Conservation (phyloP, 2,797 vertebrate genomes). For the Psittacula derbiana region DNA sequence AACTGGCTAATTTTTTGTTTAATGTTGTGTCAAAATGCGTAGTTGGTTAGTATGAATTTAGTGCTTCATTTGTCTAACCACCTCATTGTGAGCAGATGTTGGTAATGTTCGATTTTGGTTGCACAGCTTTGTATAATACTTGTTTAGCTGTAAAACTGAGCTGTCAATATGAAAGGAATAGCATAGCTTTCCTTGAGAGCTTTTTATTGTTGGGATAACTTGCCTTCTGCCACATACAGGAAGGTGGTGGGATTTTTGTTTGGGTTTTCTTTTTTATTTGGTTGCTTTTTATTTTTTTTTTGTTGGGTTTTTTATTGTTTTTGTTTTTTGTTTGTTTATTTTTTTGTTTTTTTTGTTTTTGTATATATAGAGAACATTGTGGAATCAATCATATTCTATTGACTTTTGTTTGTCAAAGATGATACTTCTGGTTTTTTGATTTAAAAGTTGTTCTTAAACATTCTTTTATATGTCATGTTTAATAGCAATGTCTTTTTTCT, state of each 20-base stretch:
- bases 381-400: neutral
- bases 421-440: neutral
- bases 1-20: slow-evolving; percentile 70
- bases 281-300: neutral
- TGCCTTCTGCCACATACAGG: neutral
- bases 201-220: neutral
- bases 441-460: neutral
- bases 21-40: neutral
- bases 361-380: neutral
- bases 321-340: neutral
- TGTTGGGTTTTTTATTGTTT: neutral
- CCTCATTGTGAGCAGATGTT: neutral
- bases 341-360: neutral
- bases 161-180: neutral
- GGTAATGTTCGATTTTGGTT: neutral
- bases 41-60: neutral
- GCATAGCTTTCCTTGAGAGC: neutral
- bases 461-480: neutral
- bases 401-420: neutral
- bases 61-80: neutral
- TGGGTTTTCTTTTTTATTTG: too few species aligned
- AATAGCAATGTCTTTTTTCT: neutral
- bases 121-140: neutral
- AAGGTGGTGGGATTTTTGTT: neutral
- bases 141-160: neutral